Evolutionary conservation across 2,113 vertebrate genomes (phyloP), one percentile per base, ranked within the genome.

Genomic region (Xiphorhynchus elegans): DNA sequence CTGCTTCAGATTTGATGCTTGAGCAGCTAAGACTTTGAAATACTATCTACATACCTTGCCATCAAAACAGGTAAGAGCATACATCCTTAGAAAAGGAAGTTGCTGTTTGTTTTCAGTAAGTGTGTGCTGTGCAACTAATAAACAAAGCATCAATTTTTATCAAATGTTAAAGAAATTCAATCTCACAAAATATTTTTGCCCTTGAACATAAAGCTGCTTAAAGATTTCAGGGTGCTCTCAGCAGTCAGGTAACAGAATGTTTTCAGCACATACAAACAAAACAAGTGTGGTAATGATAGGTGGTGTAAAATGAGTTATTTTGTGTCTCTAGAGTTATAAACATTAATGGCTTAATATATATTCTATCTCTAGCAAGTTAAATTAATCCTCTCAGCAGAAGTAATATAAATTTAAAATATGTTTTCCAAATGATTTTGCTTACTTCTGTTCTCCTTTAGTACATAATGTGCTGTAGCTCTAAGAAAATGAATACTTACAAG

Each of bases 341-440:
- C 79, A 84, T 76, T 93, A 96, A 70, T 93, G 63, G 39, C 37
- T 94, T 93, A 90, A 76, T 79, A 91, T 79, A 96, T 89, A 93
- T 79, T 90, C 75, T 53, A 13, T 91, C 78, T 84, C 60, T 33
- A 86, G 74, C 73, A 74, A 84, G 87, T 81, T 74, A 92, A 84
- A 93, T 93, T 96, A 96, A 94, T 96, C 83, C 84, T 96, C 80
- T 95, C 94, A 83, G 90, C 72, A 86, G 68, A 91, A 90, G 85
- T 87, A 91, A 91, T 86, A 96, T 87, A 95, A 97, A 94, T 96
- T 95, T 96, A 94, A 78, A 77, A 84, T 74, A 28, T 78, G 73
- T 96, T 96, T 97, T 96, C 80, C 90, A 75, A 60, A 90, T 80
- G 87, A 96, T 94, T 97, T 96, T 96, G 87, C 94, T 96, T 96